Base-by-base conservation (phyloP, 2,888 invertebrate species). In the Hermodice carunculata region DNA sequence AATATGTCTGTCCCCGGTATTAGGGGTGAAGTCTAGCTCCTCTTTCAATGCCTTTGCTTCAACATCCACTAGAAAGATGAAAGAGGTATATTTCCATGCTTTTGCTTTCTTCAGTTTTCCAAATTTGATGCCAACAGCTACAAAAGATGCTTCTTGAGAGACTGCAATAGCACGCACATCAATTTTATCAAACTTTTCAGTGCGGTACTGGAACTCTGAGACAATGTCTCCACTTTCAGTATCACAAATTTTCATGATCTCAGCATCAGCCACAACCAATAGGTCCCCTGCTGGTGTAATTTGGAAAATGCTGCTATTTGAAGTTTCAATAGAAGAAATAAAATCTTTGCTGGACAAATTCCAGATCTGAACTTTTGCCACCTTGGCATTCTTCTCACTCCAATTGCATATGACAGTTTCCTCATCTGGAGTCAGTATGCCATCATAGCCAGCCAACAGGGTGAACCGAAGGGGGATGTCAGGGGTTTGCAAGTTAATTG, bases 401-500 rank as follows among this genome's bases (percentile, higher is more conserved):
- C 56, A 61, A 14, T 29, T 28, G 26, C 61, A 64, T 8, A 68
- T 61, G 14, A 66, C 40, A 37, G 49, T 44, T 8, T 37, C 37
- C 19, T 64, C 61, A 44, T 69, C 62, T 1, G n/a, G n/a, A 19
- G 64, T 32, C 37, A 69, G 28, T 5, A 59, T 14, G 6, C 71
- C 71, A 28, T 57, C 52, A 24, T 59, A 32, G 14, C 71, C 71
- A 3, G 57, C 49, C 43, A 66, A 34, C 19, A 56, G 24, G 22
- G 43, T 54, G 46, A 63, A 69, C 17, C 26, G 49, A 2, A 66
- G 58, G 5, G 69, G 64, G 28, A 64, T 64, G 52, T 71, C 64
- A 17, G 63, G 53, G 24, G 48, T 14, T 1, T 44, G 43, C 1
- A 66, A 32, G 5, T 64, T 40, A 22, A 66, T 48, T 1, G 42